phyloP scores from a whole-genome alignment of 2,888 invertebrate genomes.

The Actias luna region DNA sequence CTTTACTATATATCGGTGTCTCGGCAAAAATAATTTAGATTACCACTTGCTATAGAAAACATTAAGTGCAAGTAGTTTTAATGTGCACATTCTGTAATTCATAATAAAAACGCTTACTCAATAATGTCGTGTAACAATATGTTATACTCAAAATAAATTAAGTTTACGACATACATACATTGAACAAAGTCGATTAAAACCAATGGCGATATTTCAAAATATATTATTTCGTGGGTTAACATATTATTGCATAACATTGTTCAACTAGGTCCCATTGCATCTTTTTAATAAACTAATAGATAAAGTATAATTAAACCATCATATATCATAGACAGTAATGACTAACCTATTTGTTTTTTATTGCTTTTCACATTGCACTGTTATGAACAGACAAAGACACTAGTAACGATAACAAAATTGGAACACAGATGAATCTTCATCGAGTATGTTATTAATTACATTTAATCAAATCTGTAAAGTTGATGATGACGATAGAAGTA shows the following conservation, averaged over 20 bases:
- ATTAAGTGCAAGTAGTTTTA: background rate
- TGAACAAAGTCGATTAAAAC: too few species aligned
- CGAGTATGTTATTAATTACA: background rate
- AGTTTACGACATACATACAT: too few species aligned
- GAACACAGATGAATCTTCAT: background rate
- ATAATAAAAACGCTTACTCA: background rate
- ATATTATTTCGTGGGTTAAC: too few species aligned
- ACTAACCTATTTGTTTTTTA: background rate
- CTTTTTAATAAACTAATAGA: too few species aligned
- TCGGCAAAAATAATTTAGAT: constrained; percentile 24
- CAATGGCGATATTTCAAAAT: too few species aligned
- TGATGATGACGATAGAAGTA: background rate
- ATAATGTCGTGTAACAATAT: too few species aligned
- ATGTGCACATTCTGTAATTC: background rate
- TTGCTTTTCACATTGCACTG: background rate
- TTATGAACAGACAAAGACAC: background rate
- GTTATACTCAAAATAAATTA: too few species aligned
- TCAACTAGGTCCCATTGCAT: too few species aligned
- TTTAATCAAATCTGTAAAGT: background rate
- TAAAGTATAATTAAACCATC: background rate
- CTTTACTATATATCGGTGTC: constrained; percentile 66
- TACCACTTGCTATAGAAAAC: constrained; percentile 6
- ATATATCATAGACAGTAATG: background rate
- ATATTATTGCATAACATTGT: too few species aligned
- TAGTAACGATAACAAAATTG: background rate